Percentiles rank a stretch among this genome's conserved stretches.
These are phyloP conservation scores for Alosa sapidissima DNA, from an alignment of 2,797 vertebrate genomes.

Conservation along the genomic window DNA sequence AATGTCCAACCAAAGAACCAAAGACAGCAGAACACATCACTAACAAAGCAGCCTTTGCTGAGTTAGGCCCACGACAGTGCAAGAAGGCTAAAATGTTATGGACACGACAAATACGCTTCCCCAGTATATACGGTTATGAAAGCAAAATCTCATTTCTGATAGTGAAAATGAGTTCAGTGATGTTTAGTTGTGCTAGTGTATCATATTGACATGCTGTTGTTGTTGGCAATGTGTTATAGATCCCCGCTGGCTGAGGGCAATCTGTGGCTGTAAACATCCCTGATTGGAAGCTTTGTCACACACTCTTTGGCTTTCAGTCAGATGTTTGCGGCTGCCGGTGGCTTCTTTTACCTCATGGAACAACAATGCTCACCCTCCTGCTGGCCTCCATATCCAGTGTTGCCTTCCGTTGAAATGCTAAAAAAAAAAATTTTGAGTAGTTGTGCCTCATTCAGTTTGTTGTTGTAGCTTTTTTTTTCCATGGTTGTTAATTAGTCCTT, in stretches of 20 bases:
- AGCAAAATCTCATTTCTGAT: no score
- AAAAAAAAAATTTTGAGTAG: background rate
- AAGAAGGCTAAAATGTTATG: no score
- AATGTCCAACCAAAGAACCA: no score
- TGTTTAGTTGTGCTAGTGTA: background rate
- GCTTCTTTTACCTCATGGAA: background rate
- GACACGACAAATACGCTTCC: no score
- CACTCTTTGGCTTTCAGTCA: slow-evolving; percentile 15
- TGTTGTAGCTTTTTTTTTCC: background rate
- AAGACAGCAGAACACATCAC: no score
- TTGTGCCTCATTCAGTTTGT: background rate
- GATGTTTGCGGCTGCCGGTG: slow-evolving; percentile 9
- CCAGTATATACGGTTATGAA: no score
- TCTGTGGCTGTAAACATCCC: slow-evolving; percentile 24
- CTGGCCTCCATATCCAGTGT: background rate
- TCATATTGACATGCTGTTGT: background rate
- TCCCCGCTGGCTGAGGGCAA: background rate
- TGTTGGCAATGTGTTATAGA: background rate
- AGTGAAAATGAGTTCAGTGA: no score
- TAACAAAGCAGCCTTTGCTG: no score
- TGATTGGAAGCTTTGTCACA: slow-evolving; percentile 17
- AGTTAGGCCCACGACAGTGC: no score
- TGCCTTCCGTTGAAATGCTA: background rate
- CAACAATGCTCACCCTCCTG: background rate
- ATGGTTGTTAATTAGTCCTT: background rate